Conservation (phyloP, 2,113 vertebrate genomes). For the Catharus bicknelli region DNA sequence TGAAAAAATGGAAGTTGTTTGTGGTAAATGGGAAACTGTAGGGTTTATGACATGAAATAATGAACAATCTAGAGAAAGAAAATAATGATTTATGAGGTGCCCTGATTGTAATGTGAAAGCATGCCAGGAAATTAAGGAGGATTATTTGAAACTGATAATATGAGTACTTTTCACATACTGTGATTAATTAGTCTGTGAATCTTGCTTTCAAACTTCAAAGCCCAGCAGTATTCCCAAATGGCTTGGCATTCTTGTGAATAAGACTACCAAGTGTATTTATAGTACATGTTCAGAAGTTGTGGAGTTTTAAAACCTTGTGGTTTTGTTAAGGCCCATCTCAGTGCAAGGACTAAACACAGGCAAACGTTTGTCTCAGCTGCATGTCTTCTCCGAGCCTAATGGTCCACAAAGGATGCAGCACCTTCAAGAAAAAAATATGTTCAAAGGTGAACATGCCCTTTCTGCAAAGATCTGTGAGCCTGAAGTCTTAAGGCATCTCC, state of each 20-base stretch:
- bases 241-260: slow-evolving; percentile 9
- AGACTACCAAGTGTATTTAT: slow-evolving; percentile 1
- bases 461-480: not conserved
- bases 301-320: not conserved
- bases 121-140: not conserved
- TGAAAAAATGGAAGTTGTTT: not conserved
- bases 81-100: not conserved
- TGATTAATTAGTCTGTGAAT: not conserved
- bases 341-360: not conserved
- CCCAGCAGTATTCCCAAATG: slow-evolving; percentile 13
- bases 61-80: not conserved
- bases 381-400: not conserved
- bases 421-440: not conserved
- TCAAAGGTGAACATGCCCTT: rapidly evolving
- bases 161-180: not conserved
- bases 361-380: not conserved
- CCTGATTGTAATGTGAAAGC: not conserved
- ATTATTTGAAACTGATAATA: slow-evolving; percentile 35
- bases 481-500: not conserved
- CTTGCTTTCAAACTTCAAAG: slow-evolving; percentile 32
- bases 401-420: not conserved
- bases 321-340: not conserved
- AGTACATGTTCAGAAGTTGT: not conserved
- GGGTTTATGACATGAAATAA: not conserved
- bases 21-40: not conserved